These are phyloP conservation scores for Indicator indicator DNA, from an alignment of 2,113 vertebrate species.

Conservation along the genomic window DNA sequence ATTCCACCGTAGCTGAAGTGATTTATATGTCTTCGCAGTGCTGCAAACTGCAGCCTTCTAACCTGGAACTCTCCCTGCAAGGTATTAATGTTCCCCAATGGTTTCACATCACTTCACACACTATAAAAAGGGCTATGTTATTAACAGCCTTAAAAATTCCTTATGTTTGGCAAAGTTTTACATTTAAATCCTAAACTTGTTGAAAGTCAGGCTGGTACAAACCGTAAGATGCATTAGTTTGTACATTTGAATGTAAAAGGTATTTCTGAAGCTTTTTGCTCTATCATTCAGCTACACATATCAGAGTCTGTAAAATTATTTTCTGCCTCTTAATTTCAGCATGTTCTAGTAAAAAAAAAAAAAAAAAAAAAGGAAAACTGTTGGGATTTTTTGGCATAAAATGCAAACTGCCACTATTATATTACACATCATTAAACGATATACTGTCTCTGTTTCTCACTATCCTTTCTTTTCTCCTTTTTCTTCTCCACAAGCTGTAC, in stretches of 20 bases:
- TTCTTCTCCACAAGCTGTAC: not conserved
- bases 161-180: constrained; percentile 19
- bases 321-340: not conserved
- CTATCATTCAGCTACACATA: not conserved
- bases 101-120: constrained; percentile 24
- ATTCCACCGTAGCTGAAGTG: not conserved
- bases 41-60: constrained; percentile 12
- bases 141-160: constrained; percentile 34
- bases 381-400: not conserved
- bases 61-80: not conserved
- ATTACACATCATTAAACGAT: not conserved
- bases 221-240: not conserved
- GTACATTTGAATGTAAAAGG: not conserved
- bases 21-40: constrained; percentile 25
- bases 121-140: constrained; percentile 30
- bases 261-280: constrained; percentile 9
- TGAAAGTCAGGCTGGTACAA: constrained; percentile 2
- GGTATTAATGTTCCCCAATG: constrained; percentile 6
- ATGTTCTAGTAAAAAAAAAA: not conserved
- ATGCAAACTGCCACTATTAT: not conserved
- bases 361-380: not conserved
- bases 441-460: not conserved
- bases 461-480: not conserved
- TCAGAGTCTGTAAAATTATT: not conserved
- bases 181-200: constrained; percentile 6